phyloP scores from a whole-genome alignment of 2,797 vertebrate species.

The Lindbergichthys nudifrons region DNA sequence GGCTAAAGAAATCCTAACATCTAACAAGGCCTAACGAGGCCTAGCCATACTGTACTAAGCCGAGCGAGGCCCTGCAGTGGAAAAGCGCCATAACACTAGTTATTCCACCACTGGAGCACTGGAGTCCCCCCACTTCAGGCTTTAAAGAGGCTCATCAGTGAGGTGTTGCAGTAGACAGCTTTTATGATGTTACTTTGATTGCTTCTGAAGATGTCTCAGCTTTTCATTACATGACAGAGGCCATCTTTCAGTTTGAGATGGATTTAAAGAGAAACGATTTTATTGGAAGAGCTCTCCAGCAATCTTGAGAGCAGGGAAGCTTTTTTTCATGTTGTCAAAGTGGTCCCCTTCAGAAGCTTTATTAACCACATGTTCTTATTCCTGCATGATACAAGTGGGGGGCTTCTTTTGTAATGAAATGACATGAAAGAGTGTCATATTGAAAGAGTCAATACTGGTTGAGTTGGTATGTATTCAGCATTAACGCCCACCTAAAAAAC shows the following conservation, averaged over 20 bases:
- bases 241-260: slow-evolving; percentile 25
- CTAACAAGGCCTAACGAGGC: too few relatives aligned
- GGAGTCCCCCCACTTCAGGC: background rate
- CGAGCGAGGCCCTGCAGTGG: too few relatives aligned
- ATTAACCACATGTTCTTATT: slow-evolving; percentile 7
- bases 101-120: too few relatives aligned
- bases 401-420: slow-evolving; percentile 7
- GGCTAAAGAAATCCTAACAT: too few relatives aligned
- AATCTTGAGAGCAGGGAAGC: slow-evolving; percentile 11
- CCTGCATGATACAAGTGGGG: background rate
- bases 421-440: background rate
- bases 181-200: slow-evolving; percentile 29
- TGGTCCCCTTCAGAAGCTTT: slow-evolving; percentile 13
- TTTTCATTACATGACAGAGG: slow-evolving; percentile 39
- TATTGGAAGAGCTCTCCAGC: slow-evolving; percentile 16
- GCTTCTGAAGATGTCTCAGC: slow-evolving; percentile 26
- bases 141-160: background rate
- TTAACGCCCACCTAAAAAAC: background rate
- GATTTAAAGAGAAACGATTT: slow-evolving; percentile 35
- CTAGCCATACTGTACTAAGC: too few relatives aligned
- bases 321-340: slow-evolving; percentile 22
- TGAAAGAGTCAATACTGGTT: slow-evolving; percentile 3
- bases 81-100: too few relatives aligned
- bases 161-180: slow-evolving; percentile 4
- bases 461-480: background rate